A percentile compares a stretch with the other conserved stretches of the same genome.
Conservation (phyloP, 1,140 invertebrate genomes). For the Drosophila auraria region DNA sequence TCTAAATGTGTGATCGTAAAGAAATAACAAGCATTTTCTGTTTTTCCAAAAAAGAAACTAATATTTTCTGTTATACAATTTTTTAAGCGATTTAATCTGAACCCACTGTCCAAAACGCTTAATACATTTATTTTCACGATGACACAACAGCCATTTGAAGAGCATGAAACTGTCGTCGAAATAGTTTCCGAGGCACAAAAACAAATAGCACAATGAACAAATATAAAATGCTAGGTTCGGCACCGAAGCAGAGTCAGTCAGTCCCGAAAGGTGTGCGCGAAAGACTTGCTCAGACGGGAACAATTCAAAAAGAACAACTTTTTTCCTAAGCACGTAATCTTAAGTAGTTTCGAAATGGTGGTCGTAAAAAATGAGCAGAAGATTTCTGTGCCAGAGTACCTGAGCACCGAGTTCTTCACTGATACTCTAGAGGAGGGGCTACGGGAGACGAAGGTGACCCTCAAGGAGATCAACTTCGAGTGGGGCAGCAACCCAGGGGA, state of each 20-base stretch:
- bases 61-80: too few relatives aligned
- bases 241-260: slow-evolving; percentile 13
- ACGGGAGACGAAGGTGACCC: slow-evolving; percentile 52
- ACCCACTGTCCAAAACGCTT: slow-evolving; percentile 26
- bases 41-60: too few relatives aligned
- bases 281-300: not conserved
- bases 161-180: slow-evolving; percentile 21
- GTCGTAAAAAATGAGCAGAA: slow-evolving; percentile 62
- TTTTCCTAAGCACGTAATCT: not conserved
- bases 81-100: too few relatives aligned
- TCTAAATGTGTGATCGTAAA: too few relatives aligned
- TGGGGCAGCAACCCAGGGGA: slow-evolving; percentile 81
- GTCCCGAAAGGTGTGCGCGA: slow-evolving; percentile 13
- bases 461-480: slow-evolving; percentile 69
- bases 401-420: slow-evolving; percentile 68
- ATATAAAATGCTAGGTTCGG: slow-evolving; percentile 37
- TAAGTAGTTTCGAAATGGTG: slow-evolving; percentile 48
- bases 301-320: not conserved
- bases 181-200: slow-evolving; percentile 7
- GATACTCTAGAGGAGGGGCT: slow-evolving; percentile 74
- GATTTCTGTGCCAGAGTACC: slow-evolving; percentile 67
- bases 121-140: slow-evolving; percentile 42
- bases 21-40: too few relatives aligned
- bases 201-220: slow-evolving; percentile 8
- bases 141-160: slow-evolving; percentile 29